Conservation (phyloP, 2,888 invertebrate genomes). For the Prenolepis imparis region DNA sequence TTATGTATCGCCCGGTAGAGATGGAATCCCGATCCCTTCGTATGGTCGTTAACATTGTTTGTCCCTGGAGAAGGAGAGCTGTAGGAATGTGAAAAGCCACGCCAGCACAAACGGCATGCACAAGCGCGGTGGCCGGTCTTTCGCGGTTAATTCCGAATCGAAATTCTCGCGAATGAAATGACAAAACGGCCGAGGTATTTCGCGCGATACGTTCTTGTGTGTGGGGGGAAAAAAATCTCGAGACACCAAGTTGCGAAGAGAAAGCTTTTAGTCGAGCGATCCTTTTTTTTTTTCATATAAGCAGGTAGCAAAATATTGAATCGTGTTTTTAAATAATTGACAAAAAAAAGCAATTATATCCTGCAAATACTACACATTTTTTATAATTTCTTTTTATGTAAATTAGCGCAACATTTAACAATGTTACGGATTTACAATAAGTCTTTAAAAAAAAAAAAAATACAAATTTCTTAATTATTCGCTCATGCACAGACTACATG, state of each 20-base stretch:
- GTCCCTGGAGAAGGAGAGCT: conserved; percentile 69
- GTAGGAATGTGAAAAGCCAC: conserved; percentile 78
- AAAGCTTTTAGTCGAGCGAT: neutral
- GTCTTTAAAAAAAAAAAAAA: neutral
- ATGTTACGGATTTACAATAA: neutral
- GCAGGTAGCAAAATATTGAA: neutral
- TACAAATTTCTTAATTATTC: neutral
- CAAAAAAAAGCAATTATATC: neutral
- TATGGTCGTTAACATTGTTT: conserved; percentile 79
- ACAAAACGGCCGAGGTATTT: conserved; percentile 20
- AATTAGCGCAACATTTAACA: neutral
- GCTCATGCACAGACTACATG: neutral
- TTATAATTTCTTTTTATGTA: neutral
- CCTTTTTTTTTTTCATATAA: neutral
- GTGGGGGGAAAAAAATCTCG: neutral
- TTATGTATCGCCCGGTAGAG: conserved; percentile 74
- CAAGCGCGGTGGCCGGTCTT: conserved; percentile 52
- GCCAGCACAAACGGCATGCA: conserved; percentile 66
- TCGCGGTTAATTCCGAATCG: conserved; percentile 57
- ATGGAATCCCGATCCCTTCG: conserved; percentile 74
- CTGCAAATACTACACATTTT: neutral
- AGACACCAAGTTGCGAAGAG: neutral
- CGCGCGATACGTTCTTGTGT: neutral
- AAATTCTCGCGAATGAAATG: conserved; percentile 38
- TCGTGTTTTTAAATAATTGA: neutral